These are phyloP conservation scores for Anguilla marmorata DNA, from an alignment of 2,797 vertebrate genomes.

Conservation along the genomic window DNA sequence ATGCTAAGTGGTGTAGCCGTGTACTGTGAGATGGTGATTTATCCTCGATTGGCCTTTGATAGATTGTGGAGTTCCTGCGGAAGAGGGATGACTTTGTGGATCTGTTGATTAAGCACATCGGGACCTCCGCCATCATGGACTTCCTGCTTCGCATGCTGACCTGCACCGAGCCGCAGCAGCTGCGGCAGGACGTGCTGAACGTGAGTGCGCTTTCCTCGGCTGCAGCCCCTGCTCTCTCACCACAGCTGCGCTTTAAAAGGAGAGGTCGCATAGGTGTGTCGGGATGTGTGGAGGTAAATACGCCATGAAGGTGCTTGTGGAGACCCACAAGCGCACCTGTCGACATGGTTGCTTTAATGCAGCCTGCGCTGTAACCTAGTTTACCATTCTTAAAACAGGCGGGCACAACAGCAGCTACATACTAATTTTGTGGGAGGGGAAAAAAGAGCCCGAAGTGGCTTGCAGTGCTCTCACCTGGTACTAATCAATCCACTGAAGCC, in stretches of 20 bases:
- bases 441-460: too few relatives aligned
- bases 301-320: too few relatives aligned
- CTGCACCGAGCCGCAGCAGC: conserved; percentile 94
- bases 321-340: too few relatives aligned
- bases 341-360: too few relatives aligned
- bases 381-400: too few relatives aligned
- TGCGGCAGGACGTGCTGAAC: conserved; percentile 92
- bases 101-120: conserved; percentile 97
- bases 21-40: conserved; percentile 13
- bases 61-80: conserved; percentile 97
- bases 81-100: conserved; percentile 95
- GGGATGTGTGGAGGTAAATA: too few relatives aligned
- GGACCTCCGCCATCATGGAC: conserved; percentile 98
- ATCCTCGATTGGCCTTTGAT: conserved; percentile 40
- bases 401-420: too few relatives aligned
- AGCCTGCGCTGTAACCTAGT: too few relatives aligned
- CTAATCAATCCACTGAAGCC: too few relatives aligned
- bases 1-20: background rate
- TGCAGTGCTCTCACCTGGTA: too few relatives aligned
- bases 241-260: background rate
- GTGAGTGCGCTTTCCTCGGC: conserved; percentile 69
- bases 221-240: background rate
- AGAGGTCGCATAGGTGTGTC: too few relatives aligned
- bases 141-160: conserved; percentile 95
- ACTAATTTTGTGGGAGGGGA: too few relatives aligned